Percentiles rank a stretch among this genome's conserved stretches.
These are phyloP conservation scores for Etia nguti DNA, from an alignment of 2,113 vertebrate genomes.

Conservation along the genomic window DNA sequence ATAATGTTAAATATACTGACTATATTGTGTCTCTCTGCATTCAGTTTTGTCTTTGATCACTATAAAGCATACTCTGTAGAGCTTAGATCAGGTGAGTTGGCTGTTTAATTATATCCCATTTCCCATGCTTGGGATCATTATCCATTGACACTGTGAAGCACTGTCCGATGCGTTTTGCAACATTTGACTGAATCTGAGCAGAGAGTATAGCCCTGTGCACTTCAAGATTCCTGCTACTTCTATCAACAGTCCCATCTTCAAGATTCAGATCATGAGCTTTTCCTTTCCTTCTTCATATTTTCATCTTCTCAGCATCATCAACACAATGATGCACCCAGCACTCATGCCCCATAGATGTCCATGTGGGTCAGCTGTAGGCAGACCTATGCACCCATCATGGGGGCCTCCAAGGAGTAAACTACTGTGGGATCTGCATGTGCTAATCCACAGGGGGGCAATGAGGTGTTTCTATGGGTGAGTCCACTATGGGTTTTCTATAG, in stretches of 20 bases:
- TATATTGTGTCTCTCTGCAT: too few relatives aligned
- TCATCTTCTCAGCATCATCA: neutral
- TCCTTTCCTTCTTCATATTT: neutral
- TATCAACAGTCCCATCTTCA: neutral
- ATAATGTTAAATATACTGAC: neutral
- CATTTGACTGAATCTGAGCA: neutral
- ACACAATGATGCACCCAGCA: fast-evolving
- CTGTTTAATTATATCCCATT: neutral
- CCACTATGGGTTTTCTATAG: neutral
- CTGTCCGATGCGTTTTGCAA: neutral
- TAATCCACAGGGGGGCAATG: neutral
- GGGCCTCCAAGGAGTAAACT: neutral
- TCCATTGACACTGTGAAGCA: neutral
- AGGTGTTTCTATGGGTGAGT: too few relatives aligned
- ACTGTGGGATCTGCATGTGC: neutral
- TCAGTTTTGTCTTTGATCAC: neutral
- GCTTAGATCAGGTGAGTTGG: neutral
- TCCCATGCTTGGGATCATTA: neutral
- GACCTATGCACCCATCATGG: neutral
- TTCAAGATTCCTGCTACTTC: neutral
- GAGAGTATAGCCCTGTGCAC: neutral
- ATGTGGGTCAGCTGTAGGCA: neutral
- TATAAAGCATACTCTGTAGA: neutral
- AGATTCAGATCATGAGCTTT: neutral
- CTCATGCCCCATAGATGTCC: neutral